Conservation (phyloP, 2,797 vertebrate genomes). For the Cephalopachus bancanus region DNA sequence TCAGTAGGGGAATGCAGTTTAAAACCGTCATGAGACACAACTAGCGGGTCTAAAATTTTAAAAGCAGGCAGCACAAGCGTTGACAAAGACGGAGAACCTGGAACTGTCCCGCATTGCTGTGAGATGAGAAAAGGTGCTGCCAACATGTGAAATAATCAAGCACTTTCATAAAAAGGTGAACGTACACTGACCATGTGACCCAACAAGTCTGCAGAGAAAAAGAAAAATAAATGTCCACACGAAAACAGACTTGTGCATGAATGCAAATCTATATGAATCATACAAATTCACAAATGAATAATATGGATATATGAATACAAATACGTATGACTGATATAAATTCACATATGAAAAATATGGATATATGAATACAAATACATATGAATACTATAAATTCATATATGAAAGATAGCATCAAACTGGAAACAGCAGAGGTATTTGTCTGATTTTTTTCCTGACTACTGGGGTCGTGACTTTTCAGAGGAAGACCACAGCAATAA, state of each 20-base stretch:
- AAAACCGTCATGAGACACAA: not conserved
- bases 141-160: not conserved
- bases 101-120: not conserved
- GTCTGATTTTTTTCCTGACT: too few relatives aligned
- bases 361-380: not conserved
- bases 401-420: not conserved
- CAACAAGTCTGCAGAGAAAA: not conserved
- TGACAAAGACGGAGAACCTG: not conserved
- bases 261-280: not conserved
- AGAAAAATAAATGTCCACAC: not conserved
- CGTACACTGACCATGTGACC: too few relatives aligned
- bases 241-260: not conserved
- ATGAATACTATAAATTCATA: not conserved
- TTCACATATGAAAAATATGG: too few relatives aligned
- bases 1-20: not conserved
- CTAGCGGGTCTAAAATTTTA: not conserved
- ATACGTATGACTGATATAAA: too few relatives aligned
- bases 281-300: not conserved
- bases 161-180: not conserved
- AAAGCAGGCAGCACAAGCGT: not conserved
- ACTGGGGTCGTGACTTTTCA: too few relatives aligned
- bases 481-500: too few relatives aligned
- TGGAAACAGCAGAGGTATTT: not conserved
- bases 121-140: not conserved
- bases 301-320: too few relatives aligned